Evolutionary conservation across 2,797 vertebrate genomes (phyloP), one percentile per base, ranked within the genome.

Genomic region (Onychomys arenicola): DNA sequence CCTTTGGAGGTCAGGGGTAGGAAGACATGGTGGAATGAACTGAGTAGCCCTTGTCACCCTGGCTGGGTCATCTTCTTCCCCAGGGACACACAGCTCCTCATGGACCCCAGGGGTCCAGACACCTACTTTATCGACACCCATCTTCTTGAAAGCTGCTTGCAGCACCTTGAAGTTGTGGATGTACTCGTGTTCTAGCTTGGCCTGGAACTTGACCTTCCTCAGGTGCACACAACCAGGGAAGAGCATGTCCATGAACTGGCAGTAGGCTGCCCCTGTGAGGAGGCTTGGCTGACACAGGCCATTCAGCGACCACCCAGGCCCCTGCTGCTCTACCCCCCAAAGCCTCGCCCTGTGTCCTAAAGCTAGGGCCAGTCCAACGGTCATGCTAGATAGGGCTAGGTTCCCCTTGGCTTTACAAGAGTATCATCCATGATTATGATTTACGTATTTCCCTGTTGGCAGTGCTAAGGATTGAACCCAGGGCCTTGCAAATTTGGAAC

Each of bases 211-310:
- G 91, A 99, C 99, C 98, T 99, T 99, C 97, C 99, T 99, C 97
- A 99, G 97, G 97, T 99, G 98, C 94, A 99, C 98, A 93, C 99
- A 99, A 75, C 99, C 99, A 0, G 99, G 99, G 98, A 99, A 99
- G 96, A 99, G 98, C 99, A 99, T 99, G 98, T 99, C 99, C 99
- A 99, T 99, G 98, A 99, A 99, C 98, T 99, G 99, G 98, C 99
- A 99, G 96, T 99, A 99, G 0, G 99, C 99, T 12, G 98, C 98
- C 34, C 99, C 99, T 99, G 98, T 0, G 96, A 96, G 95, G 88
- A 87, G 4, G 40, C 25, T 17, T 0, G 11, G 49, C 43, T 52
- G 61, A 29, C 19, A 23, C 65, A 37, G 81, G 63, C 37, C 40
- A 21, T 0, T 32, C 61, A 43, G 19, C 57, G 63, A n/a, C 29